Conservation (phyloP, 2,888 invertebrate species). For the Pheosia gnoma region DNA sequence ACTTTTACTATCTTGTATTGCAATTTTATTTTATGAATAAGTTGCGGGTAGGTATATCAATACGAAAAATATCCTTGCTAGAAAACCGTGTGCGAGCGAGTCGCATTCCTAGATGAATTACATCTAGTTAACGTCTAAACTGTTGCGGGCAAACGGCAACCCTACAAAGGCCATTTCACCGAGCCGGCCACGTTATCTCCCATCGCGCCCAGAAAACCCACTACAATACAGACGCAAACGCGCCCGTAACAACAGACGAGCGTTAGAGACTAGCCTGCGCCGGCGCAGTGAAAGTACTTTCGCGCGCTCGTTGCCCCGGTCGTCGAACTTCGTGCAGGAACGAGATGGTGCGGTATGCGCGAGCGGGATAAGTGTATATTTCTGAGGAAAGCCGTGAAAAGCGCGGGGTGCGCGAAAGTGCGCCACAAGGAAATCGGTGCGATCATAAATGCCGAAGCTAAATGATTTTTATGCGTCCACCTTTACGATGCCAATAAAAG, state of each 20-base stretch:
- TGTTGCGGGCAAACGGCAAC: conserved; percentile 46
- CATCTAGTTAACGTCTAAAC: conserved; percentile 60
- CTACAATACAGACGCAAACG: conserved; percentile 63
- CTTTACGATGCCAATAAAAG: conserved; percentile 67
- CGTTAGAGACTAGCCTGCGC: conserved; percentile 72
- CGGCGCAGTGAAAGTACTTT: conserved; percentile 83
- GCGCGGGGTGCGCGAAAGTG: conserved; percentile 71
- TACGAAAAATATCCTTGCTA: conserved; percentile 1
- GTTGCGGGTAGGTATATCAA: no score
- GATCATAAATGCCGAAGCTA: conserved; percentile 63
- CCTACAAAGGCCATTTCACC: conserved; percentile 63
- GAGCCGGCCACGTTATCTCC: conserved; percentile 51
- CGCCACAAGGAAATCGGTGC: conserved; percentile 72
- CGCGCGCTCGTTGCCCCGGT: conserved; percentile 81
- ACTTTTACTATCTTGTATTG: no score
- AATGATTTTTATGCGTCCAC: conserved; percentile 72
- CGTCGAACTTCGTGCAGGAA: conserved; percentile 69
- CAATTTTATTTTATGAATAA: no score
- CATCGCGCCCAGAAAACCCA: conserved; percentile 51
- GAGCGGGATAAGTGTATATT: conserved; percentile 63
- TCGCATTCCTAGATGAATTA: conserved; percentile 73
- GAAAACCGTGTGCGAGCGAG: conserved; percentile 34
- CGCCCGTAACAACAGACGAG: conserved; percentile 57
- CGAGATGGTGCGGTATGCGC: conserved; percentile 46
- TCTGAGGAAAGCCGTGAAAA: conserved; percentile 76